Evolutionary conservation across 2,113 vertebrate genomes (phyloP).

Genomic region (Daubentonia madagascariensis): DNA sequence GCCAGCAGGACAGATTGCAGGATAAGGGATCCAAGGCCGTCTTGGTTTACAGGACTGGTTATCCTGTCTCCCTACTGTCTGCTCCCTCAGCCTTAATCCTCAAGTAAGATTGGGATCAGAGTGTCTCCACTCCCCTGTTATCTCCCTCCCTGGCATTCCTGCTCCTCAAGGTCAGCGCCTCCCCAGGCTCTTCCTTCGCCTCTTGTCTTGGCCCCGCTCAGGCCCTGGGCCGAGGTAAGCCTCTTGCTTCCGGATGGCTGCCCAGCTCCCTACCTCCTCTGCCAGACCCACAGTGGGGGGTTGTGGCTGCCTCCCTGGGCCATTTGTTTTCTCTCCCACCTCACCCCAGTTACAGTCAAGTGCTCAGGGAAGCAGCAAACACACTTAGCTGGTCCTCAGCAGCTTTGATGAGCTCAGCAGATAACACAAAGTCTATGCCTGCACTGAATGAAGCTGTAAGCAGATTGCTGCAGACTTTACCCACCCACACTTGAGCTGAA

Average conservation of each 20-base stretch:
- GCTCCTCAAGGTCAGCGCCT: constrained; percentile 1
- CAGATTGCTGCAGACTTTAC: not conserved
- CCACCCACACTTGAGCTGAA: not conserved
- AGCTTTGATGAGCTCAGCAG: not conserved
- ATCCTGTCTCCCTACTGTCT: not conserved
- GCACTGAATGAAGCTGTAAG: rapidly evolving
- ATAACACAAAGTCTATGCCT: rapidly evolving
- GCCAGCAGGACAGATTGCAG: not conserved
- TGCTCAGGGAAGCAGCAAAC: not conserved
- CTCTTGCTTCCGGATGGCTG: constrained; percentile 40
- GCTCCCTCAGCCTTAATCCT: constrained; percentile 47
- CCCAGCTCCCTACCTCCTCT: not conserved
- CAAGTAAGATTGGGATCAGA: constrained; percentile 64
- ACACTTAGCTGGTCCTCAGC: not conserved
- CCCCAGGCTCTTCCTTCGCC: not conserved
- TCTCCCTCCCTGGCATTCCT: constrained; percentile 3
- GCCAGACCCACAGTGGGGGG: not conserved
- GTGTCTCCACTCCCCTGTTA: constrained; percentile 29
- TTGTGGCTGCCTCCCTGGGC: too few species aligned
- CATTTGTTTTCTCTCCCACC: not conserved
- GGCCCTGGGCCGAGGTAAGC: not conserved
- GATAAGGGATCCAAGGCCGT: not conserved
- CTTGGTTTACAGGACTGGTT: constrained; percentile 29
- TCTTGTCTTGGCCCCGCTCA: not conserved
- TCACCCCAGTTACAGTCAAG: not conserved